Conservation (phyloP, 2,113 vertebrate genomes). For the Tympanuchus pallidicinctus region DNA sequence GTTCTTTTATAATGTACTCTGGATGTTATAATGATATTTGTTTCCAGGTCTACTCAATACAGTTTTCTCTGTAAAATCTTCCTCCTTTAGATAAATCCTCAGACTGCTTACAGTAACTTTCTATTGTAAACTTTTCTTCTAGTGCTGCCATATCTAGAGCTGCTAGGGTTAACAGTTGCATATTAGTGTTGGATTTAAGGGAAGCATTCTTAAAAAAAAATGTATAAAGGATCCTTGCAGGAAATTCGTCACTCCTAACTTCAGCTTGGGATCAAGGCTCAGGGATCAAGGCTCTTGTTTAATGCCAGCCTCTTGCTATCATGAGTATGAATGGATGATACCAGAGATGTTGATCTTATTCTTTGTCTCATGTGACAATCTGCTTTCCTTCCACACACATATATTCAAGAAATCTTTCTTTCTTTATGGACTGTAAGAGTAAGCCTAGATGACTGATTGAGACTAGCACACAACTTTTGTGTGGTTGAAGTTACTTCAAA, state of each 20-base stretch:
- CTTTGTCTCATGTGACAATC: background rate
- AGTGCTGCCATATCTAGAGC: background rate
- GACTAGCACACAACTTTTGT: background rate
- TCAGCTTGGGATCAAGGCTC: too few species aligned
- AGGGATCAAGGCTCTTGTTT: background rate
- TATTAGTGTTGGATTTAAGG: background rate
- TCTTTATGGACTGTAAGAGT: background rate
- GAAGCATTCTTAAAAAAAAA: background rate
- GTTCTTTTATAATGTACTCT: background rate
- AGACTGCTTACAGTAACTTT: background rate
- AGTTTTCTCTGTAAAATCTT: background rate
- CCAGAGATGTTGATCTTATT: background rate
- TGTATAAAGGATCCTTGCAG: background rate
- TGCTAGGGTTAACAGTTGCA: background rate
- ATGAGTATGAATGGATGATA: background rate
- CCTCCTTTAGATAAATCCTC: background rate
- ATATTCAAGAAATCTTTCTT: background rate
- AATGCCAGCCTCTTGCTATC: background rate
- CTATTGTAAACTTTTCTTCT: background rate
- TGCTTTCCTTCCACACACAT: background rate
- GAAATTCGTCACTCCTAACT: background rate
- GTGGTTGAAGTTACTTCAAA: background rate
- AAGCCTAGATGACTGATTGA: background rate
- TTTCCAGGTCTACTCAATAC: background rate
- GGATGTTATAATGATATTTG: background rate